These are phyloP conservation scores for Ophion slaviceki DNA, from an alignment of 2,888 invertebrate genomes.

Conservation along the genomic window DNA sequence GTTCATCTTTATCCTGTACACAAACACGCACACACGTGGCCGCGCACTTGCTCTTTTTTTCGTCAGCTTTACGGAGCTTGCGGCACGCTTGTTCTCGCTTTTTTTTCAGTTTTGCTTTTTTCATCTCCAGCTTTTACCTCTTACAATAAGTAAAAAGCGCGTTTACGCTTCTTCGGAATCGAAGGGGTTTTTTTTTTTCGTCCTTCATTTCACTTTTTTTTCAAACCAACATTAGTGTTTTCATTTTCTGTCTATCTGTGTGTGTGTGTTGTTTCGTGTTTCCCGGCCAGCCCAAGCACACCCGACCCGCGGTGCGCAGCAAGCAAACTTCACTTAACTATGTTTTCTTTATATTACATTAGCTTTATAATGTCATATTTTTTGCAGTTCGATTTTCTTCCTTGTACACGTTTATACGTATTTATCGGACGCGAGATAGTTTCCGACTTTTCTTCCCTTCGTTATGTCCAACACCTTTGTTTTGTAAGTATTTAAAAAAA, in stretches of 20 bases:
- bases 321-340: conserved; percentile 80
- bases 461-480: conserved; percentile 1
- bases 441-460: conserved; percentile 10
- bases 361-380: conserved; percentile 60
- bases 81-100: conserved; percentile 45
- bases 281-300: conserved; percentile 81
- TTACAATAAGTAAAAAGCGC: conserved; percentile 25
- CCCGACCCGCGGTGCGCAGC: conserved; percentile 81
- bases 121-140: conserved; percentile 25
- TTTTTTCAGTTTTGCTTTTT: conserved; percentile 58
- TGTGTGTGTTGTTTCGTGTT: conserved; percentile 57
- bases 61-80: conserved; percentile 57
- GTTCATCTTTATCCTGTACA: conserved; percentile 18
- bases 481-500: conserved; percentile 11
- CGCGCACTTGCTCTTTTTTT: conserved; percentile 1
- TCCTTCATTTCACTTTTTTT: conserved; percentile 35
- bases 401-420: conserved; percentile 31
- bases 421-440: conserved; percentile 47
- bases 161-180: conserved; percentile 37
- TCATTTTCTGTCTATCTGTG: conserved; percentile 9
- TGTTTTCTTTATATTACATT: conserved; percentile 78
- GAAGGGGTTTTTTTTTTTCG: conserved; percentile 43
- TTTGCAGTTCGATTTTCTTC: conserved; percentile 35
- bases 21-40: conserved; percentile 17
- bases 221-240: conserved; percentile 25